Percentiles rank a stretch among this genome's conserved stretches.
These are phyloP conservation scores for Empis stercorea DNA, from an alignment of 2,888 invertebrate genomes.

Conservation along the genomic window DNA sequence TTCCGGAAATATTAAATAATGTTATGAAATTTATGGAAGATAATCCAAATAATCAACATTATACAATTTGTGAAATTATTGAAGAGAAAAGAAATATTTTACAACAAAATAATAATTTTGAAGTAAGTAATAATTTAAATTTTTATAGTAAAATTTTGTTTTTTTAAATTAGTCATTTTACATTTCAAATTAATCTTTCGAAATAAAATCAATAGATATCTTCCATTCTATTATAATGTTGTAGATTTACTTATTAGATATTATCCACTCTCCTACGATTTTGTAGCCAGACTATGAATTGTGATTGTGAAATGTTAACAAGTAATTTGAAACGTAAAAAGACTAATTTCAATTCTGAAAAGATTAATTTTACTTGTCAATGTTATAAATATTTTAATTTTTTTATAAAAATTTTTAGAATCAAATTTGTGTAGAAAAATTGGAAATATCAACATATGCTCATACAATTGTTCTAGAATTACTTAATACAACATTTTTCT, in stretches of 20 bases:
- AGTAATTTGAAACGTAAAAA: too few relatives aligned
- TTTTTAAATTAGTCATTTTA: too few relatives aligned
- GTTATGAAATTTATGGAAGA: conserved; percentile 21
- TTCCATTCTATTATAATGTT: too few relatives aligned
- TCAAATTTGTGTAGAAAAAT: conserved; percentile 17
- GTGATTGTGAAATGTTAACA: too few relatives aligned
- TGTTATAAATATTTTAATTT: not conserved
- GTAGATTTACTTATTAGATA: too few relatives aligned
- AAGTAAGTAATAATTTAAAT: not conserved
- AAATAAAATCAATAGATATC: too few relatives aligned
- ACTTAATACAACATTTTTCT: conserved; percentile 18
- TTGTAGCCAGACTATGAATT: too few relatives aligned
- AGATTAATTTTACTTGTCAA: too few relatives aligned
- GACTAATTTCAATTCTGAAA: too few relatives aligned
- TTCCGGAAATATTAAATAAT: conserved; percentile 28
- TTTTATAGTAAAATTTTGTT: too few relatives aligned
- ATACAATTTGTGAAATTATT: conserved; percentile 23
- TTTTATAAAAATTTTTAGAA: conserved; percentile 9
- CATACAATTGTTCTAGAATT: conserved; percentile 23
- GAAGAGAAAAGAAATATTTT: conserved; percentile 6
- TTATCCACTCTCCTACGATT: too few relatives aligned
- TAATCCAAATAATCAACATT: conserved; percentile 17
- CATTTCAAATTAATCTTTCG: too few relatives aligned
- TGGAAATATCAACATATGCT: conserved; percentile 22
- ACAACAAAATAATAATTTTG: not conserved